Conservation (phyloP, 2,797 vertebrate genomes). For the Arnoldichthys spilopterus region DNA sequence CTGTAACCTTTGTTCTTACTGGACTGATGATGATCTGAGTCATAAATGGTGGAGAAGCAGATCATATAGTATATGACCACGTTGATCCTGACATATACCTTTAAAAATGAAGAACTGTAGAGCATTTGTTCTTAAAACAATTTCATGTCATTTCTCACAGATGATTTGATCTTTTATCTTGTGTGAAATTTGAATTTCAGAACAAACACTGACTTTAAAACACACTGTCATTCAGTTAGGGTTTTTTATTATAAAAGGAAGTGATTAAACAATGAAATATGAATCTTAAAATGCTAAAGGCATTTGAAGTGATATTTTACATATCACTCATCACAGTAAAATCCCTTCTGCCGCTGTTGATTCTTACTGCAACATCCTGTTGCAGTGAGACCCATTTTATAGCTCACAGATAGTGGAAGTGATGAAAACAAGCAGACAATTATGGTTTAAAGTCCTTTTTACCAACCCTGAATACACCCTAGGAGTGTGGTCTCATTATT, state of each 20-base stretch:
- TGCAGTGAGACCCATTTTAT: constrained; percentile 12
- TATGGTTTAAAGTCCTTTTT: constrained; percentile 6
- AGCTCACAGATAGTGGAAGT: neutral
- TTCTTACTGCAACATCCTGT: no score
- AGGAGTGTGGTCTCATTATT: neutral
- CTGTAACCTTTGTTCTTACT: neutral
- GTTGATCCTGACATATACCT: no score
- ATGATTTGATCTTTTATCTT: no score
- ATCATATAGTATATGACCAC: no score
- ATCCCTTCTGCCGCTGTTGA: neutral
- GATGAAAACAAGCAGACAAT: neutral
- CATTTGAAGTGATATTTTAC: constrained; percentile 15
- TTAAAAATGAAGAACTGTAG: no score
- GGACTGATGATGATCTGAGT: neutral
- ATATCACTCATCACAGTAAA: neutral
- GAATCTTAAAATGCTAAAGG: neutral
- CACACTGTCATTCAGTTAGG: neutral
- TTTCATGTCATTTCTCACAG: no score
- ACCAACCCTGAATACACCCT: neutral
- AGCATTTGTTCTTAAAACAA: no score
- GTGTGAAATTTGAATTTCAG: neutral
- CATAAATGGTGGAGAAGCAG: neutral
- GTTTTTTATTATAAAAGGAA: constrained; percentile 14
- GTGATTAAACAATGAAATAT: constrained; percentile 1
- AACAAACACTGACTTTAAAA: no score